These are phyloP conservation scores for Zhuqinia jingwanae DNA, from an alignment of 2,888 invertebrate species.

Conservation along the genomic window DNA sequence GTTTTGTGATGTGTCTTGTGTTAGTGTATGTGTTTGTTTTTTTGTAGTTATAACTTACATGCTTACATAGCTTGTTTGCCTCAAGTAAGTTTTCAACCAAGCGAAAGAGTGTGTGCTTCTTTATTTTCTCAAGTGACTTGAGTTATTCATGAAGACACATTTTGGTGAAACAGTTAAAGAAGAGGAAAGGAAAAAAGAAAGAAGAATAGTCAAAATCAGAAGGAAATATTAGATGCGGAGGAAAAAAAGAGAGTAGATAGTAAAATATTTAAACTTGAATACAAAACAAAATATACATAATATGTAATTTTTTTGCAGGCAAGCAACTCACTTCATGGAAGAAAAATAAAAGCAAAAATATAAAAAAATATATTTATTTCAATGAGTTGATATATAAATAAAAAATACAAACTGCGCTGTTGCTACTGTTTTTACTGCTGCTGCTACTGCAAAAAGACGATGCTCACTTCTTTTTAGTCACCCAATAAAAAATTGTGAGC, in stretches of 20 bases:
- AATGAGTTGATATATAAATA: too few relatives aligned
- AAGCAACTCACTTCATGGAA: slow-evolving; percentile 9
- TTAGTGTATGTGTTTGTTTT: too few relatives aligned
- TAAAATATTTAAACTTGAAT: slow-evolving; percentile 7
- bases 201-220: slow-evolving; percentile 15
- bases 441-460: not conserved
- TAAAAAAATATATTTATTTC: too few relatives aligned
- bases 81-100: not conserved
- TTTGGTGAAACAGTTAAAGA: not conserved
- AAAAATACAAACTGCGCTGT: too few relatives aligned
- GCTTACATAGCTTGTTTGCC: not conserved
- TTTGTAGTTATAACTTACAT: too few relatives aligned
- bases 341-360: not conserved
- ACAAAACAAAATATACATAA: not conserved
- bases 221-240: slow-evolving; percentile 29
- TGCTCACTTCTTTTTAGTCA: not conserved
- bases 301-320: not conserved
- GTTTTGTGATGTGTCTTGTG: too few relatives aligned
- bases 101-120: not conserved
- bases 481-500: slow-evolving; percentile 52
- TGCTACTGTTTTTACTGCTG: too few relatives aligned
- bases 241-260: slow-evolving; percentile 11
- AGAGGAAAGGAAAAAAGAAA: not conserved
- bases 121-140: not conserved
- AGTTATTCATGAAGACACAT: slow-evolving; percentile 35